These are phyloP conservation scores for Oryzaephilus surinamensis DNA, from an alignment of 1,140 invertebrate species.

Conservation along the genomic window DNA sequence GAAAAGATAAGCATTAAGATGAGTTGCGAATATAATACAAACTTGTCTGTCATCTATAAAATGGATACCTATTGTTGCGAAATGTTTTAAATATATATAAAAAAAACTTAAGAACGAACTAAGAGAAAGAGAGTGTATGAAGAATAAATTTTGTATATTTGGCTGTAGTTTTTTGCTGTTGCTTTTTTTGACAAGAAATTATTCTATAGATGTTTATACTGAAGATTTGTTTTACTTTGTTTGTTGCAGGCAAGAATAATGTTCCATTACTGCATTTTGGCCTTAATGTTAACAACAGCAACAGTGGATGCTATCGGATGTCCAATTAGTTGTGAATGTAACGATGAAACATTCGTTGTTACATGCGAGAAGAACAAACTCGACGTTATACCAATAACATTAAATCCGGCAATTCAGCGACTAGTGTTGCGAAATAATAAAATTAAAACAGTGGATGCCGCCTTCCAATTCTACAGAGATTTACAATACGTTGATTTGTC, in stretches of 20 bases:
- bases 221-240: too few relatives aligned
- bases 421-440: conserved; percentile 74
- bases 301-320: conserved; percentile 41
- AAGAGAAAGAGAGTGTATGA: too few relatives aligned
- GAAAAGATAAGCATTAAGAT: too few relatives aligned
- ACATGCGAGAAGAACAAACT: conserved; percentile 73
- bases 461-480: conserved; percentile 77
- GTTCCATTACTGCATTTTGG: conserved; percentile 31
- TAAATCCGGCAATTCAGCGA: conserved; percentile 79
- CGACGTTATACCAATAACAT: conserved; percentile 79
- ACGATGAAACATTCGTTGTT: conserved; percentile 81
- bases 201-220: too few relatives aligned
- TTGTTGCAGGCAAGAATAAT: conserved; percentile 39
- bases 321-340: conserved; percentile 70
- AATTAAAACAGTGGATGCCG: conserved; percentile 71
- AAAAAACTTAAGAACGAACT: too few relatives aligned
- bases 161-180: too few relatives aligned
- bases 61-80: too few relatives aligned
- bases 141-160: too few relatives aligned
- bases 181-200: not conserved
- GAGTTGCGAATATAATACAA: too few relatives aligned
- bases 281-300: conserved; percentile 29
- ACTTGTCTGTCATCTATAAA: too few relatives aligned
- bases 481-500: conserved; percentile 74
- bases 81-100: too few relatives aligned